A percentile compares a stretch with the other conserved stretches of the same genome.
Conservation (phyloP, 2,888 invertebrate species). For the Tinea pellionella region DNA sequence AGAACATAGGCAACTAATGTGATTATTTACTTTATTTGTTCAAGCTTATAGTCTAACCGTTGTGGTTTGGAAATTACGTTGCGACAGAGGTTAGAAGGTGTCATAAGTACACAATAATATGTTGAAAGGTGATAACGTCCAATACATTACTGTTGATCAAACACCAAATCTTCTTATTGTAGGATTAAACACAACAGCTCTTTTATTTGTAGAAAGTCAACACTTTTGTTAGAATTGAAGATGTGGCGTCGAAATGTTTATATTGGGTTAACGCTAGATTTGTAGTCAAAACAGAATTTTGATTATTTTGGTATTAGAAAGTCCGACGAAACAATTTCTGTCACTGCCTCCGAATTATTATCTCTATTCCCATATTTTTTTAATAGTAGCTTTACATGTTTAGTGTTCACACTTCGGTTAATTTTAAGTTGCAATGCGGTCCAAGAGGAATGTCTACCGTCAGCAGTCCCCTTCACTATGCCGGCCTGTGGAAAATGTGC, state of each 20-base stretch:
- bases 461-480: too few relatives aligned
- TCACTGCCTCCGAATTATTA: background rate
- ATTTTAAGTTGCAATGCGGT: too few relatives aligned
- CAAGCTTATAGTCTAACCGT: too few relatives aligned
- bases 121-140: background rate
- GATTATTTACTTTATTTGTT: too few relatives aligned
- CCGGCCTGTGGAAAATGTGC: too few relatives aligned
- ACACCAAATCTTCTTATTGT: background rate
- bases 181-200: slow-evolving; percentile 1
- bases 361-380: background rate
- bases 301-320: background rate
- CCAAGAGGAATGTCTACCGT: too few relatives aligned
- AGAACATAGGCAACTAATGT: too few relatives aligned
- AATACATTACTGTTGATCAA: background rate
- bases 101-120: background rate
- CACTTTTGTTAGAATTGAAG: background rate
- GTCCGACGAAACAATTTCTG: background rate
- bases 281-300: background rate
- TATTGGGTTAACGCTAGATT: background rate
- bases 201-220: slow-evolving; percentile 1
- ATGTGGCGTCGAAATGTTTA: background rate
- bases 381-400: too few relatives aligned
- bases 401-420: too few relatives aligned
- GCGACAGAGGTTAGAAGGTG: background rate
- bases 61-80: background rate